Percentiles rank a stretch among this genome's conserved stretches.
phyloP scores from a whole-genome alignment of 2,888 invertebrate genomes.

The Sipha maydis region DNA sequence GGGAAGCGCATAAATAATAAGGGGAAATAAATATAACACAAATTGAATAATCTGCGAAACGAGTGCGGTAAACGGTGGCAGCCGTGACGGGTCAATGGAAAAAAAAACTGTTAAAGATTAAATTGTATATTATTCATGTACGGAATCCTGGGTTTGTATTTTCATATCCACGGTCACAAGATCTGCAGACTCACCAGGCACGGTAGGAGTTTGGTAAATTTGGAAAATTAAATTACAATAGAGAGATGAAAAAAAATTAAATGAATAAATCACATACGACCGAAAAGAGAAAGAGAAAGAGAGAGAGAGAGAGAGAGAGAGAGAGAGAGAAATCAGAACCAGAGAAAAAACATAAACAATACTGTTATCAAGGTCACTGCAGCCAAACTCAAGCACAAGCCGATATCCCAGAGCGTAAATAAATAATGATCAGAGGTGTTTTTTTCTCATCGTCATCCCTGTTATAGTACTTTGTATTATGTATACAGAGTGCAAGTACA shows the following conservation, averaged over 20 bases:
- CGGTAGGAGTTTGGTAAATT: not conserved
- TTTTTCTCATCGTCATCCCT: not conserved
- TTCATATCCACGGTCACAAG: not conserved
- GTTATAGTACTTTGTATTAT: not conserved
- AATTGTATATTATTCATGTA: slow-evolving; percentile 21
- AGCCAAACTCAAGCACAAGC: not conserved
- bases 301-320: not conserved
- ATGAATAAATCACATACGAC: not conserved
- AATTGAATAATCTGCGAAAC: not conserved
- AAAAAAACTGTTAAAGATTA: slow-evolving; percentile 1
- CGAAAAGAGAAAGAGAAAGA: not conserved
- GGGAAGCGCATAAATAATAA: not conserved
- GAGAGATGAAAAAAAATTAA: not conserved
- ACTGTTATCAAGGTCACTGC: not conserved
- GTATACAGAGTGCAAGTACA: no score
- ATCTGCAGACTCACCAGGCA: not conserved
- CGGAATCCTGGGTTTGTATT: not conserved
- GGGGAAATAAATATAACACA: not conserved
- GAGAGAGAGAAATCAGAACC: not conserved
- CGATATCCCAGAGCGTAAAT: not conserved
- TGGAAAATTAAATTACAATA: slow-evolving; percentile 5
- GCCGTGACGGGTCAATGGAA: not conserved
- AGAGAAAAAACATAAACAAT: not conserved
- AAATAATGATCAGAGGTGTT: slow-evolving; percentile 26
- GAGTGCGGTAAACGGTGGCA: not conserved